Percentiles rank a stretch among this genome's conserved stretches.
Evolutionary conservation across 2,888 invertebrate genomes (phyloP).

Genomic region (Hipparchia sbordonii): DNA sequence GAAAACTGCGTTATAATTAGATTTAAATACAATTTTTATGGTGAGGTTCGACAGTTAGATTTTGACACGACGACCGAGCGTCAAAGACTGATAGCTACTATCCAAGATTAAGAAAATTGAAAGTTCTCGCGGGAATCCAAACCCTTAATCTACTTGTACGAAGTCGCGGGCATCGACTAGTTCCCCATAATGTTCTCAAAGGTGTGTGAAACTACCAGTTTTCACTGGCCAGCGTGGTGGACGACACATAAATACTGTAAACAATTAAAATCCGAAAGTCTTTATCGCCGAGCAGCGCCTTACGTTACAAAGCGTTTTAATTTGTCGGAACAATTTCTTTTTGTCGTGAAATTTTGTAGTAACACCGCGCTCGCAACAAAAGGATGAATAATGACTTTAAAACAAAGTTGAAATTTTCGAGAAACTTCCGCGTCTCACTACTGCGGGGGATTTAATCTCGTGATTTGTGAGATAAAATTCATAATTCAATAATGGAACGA

Average conservation of each 20-base stretch:
- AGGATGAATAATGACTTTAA: slow-evolving; percentile 79
- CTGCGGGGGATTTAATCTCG: slow-evolving; percentile 41
- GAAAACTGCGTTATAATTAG: no score
- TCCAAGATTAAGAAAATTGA: no score
- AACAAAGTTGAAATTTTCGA: slow-evolving; percentile 76
- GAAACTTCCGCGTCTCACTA: slow-evolving; percentile 65
- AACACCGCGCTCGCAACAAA: slow-evolving; percentile 71
- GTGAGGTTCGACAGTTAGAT: no score
- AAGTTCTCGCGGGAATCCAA: no score
- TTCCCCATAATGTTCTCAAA: no score
- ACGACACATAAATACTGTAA: slow-evolving; percentile 2
- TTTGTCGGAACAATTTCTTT: slow-evolving; percentile 74
- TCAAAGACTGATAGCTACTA: no score
- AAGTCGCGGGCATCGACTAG: no score
- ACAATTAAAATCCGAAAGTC: slow-evolving; percentile 25
- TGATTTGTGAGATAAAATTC: slow-evolving; percentile 34
- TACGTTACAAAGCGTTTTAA: slow-evolving; percentile 71
- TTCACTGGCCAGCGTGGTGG: neutral
- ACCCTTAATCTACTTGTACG: no score
- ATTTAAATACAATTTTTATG: no score
- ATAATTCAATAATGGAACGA: slow-evolving; percentile 27
- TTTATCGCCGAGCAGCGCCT: slow-evolving; percentile 35
- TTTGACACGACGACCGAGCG: no score
- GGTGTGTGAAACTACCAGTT: no score
- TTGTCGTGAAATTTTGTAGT: slow-evolving; percentile 74